phyloP scores from a whole-genome alignment of 2,113 vertebrate genomes.

The Oryzias curvinotus region DNA sequence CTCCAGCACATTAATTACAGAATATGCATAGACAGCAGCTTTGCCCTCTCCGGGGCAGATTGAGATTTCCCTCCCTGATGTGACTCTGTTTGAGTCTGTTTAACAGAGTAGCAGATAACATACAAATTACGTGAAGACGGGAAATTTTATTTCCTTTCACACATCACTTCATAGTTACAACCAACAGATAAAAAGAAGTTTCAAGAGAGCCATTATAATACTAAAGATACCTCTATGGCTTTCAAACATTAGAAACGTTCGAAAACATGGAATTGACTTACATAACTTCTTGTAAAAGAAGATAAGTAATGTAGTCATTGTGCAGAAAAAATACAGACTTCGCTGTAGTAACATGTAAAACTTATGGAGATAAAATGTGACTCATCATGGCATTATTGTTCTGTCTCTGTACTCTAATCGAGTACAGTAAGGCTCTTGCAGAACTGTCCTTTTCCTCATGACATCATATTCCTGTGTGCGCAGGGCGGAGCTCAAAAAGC shows the following conservation, averaged over 20 bases:
- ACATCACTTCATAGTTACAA: neutral
- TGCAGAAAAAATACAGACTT: too few species aligned
- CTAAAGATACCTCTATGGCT: neutral
- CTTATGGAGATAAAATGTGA: too few species aligned
- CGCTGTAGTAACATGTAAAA: too few species aligned
- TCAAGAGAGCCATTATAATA: neutral
- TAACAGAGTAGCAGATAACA: neutral
- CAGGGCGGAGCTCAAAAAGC: too few species aligned
- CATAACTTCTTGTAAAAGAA: neutral
- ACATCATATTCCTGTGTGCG: too few species aligned
- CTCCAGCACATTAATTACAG: too few species aligned
- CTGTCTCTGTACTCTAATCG: too few species aligned
- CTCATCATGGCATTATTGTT: too few species aligned
- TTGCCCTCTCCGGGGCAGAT: neutral
- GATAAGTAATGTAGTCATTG: neutral
- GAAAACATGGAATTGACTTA: neutral
- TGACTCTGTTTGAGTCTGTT: neutral
- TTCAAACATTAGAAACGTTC: neutral
- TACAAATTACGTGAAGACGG: neutral
- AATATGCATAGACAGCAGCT: too few species aligned
- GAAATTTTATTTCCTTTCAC: neutral
- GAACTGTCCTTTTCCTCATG: too few species aligned
- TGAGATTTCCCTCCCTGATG: neutral
- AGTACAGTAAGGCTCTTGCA: too few species aligned
- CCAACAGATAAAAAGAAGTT: neutral